These are phyloP conservation scores for Notarius quadriscutis DNA, from an alignment of 2,113 vertebrate species.

Conservation along the genomic window DNA sequence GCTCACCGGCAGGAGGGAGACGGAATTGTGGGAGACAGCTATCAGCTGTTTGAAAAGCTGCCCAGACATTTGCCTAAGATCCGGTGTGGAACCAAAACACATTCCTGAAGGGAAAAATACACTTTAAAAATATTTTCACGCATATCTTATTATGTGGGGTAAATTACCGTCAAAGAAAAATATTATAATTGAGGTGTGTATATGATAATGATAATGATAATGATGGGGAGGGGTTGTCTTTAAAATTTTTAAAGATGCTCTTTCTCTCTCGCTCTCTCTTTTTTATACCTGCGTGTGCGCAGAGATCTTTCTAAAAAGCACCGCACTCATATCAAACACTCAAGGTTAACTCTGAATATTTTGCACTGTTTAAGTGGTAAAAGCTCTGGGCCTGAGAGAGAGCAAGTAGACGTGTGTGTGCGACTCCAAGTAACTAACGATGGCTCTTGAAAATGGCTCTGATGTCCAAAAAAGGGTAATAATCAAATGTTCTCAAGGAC, in stretches of 20 bases:
- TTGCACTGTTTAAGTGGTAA: slow-evolving; percentile 81
- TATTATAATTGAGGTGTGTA: too few relatives aligned
- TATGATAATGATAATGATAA: too few relatives aligned
- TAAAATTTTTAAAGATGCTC: background rate
- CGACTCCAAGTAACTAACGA: slow-evolving; percentile 40
- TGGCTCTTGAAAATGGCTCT: slow-evolving; percentile 74
- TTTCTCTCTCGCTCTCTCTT: slow-evolving; percentile 2
- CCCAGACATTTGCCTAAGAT: slow-evolving; percentile 46
- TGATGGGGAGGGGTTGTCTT: background rate
- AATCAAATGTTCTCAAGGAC: slow-evolving; percentile 82
- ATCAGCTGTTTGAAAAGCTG: slow-evolving; percentile 70
- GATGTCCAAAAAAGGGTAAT: slow-evolving; percentile 77
- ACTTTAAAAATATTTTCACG: background rate
- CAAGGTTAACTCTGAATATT: slow-evolving; percentile 84
- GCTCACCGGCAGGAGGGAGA: slow-evolving; percentile 72
- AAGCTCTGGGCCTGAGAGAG: slow-evolving; percentile 72
- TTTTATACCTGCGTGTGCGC: slow-evolving; percentile 41
- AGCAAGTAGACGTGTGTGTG: slow-evolving; percentile 26
- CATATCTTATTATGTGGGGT: too few relatives aligned
- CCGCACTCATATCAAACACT: slow-evolving; percentile 39
- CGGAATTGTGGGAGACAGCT: slow-evolving; percentile 77
- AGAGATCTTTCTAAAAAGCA: slow-evolving; percentile 44
- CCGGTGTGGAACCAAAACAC: background rate
- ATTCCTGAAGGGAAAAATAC: background rate
- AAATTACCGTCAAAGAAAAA: background rate